These are phyloP conservation scores for Alligator mississippiensis DNA, from an alignment of 2,113 vertebrate genomes.

Conservation along the genomic window DNA sequence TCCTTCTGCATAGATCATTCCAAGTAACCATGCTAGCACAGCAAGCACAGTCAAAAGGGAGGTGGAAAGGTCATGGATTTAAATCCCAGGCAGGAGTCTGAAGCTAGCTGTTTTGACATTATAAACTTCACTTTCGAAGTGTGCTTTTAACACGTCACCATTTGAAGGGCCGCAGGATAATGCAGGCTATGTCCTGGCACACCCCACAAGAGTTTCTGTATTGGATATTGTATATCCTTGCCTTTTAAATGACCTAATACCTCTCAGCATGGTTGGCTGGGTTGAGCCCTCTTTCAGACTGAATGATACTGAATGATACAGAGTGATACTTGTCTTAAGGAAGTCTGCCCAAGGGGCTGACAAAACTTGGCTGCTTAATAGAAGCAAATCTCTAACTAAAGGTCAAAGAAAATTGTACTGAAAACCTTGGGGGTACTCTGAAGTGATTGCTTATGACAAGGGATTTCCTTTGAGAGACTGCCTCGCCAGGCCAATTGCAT, in stretches of 20 bases:
- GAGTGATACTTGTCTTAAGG: not conserved
- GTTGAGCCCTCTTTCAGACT: not conserved
- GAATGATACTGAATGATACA: not conserved
- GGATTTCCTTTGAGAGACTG: not conserved
- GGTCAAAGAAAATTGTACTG: not conserved
- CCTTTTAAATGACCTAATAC: not conserved
- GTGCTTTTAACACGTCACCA: not conserved
- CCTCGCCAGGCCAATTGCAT: not conserved
- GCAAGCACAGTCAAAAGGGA: not conserved
- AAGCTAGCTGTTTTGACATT: not conserved
- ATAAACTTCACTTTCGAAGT: not conserved
- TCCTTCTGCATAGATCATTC: not conserved
- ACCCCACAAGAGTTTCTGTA: not conserved
- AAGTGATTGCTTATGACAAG: not conserved
- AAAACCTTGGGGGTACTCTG: not conserved
- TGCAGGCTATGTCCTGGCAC: not conserved
- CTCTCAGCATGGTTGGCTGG: not conserved
- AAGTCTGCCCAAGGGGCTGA: not conserved
- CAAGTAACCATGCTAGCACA: accelerated
- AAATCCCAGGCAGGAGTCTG: not conserved
- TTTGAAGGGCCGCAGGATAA: not conserved
- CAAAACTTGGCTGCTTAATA: not conserved
- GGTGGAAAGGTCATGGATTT: not conserved
- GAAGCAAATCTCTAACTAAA: not conserved
- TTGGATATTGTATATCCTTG: not conserved